phyloP scores from a whole-genome alignment of 2,888 invertebrate genomes.

The Tinea trinotella region DNA sequence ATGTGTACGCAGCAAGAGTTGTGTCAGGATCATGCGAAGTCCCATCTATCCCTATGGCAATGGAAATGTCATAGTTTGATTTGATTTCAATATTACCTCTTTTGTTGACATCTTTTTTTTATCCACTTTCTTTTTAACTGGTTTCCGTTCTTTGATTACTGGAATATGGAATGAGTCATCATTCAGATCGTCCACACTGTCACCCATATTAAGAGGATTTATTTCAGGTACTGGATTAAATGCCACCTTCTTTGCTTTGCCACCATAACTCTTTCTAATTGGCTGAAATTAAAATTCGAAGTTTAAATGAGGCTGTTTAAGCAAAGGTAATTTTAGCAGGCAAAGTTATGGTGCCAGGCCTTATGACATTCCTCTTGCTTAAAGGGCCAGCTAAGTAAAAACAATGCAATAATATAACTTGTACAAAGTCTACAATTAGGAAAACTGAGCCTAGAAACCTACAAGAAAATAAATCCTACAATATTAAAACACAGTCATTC shows the following conservation, averaged over 20 bases:
- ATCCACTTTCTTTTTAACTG: slow-evolving; percentile 33
- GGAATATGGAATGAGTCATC: slow-evolving; percentile 51
- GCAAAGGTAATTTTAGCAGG: background rate
- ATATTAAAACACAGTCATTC: no score
- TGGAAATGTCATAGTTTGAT: no score
- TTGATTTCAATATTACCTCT: slow-evolving; percentile 43
- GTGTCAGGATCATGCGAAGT: no score
- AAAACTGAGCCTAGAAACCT: no score
- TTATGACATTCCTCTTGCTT: no score
- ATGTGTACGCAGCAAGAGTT: no score
- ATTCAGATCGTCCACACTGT: slow-evolving; percentile 43
- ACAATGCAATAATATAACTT: no score
- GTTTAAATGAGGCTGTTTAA: background rate
- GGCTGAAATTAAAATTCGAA: slow-evolving; percentile 36
- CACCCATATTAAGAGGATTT: slow-evolving; percentile 24
- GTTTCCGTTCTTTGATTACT: slow-evolving; percentile 33
- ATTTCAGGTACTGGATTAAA: slow-evolving; percentile 39
- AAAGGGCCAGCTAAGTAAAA: no score
- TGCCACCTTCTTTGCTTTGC: slow-evolving; percentile 50
- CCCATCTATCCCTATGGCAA: no score
- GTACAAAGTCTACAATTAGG: no score
- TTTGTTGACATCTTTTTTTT: slow-evolving; percentile 45
- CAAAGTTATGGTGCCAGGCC: background rate
- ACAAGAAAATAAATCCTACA: no score
- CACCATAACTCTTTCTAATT: slow-evolving; percentile 50